A percentile compares a stretch with the other conserved stretches of the same genome.
Evolutionary conservation across 1,140 invertebrate genomes (phyloP).

Genomic region (Scaptomyza graminum): DNA sequence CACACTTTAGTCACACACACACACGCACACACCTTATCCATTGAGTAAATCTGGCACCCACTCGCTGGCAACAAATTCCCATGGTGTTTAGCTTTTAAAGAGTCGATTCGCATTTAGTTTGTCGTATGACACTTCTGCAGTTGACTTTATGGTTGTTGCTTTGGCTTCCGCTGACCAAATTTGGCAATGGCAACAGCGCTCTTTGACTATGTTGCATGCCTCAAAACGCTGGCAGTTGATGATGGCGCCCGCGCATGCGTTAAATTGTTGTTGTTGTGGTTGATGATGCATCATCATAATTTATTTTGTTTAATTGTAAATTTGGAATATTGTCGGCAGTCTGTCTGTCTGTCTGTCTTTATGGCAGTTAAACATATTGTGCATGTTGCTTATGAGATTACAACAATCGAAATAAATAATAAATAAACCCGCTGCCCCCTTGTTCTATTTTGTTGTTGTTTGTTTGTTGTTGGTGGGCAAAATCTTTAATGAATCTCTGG

Average conservation of each 20-base stretch:
- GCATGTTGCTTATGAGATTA: constrained; percentile 75
- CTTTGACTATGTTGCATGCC: constrained; percentile 25
- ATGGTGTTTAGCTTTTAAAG: constrained; percentile 47
- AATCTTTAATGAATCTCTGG: constrained; percentile 67
- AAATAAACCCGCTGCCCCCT: constrained; percentile 28
- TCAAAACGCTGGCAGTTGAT: constrained; percentile 61
- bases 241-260: constrained; percentile 80
- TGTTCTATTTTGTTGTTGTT: constrained; percentile 28
- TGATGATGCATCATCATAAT: constrained; percentile 65
- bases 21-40: constrained; percentile 55
- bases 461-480: constrained; percentile 40
- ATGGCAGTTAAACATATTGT: constrained; percentile 53
- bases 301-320: constrained; percentile 76
- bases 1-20: constrained; percentile 21
- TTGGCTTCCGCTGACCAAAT: constrained; percentile 73
- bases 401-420: constrained; percentile 75
- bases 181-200: constrained; percentile 56
- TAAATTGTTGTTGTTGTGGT: constrained; percentile 33
- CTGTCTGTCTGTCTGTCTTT: constrained; percentile 11
- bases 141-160: constrained; percentile 46
- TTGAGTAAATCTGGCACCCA: constrained; percentile 55
- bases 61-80: constrained; percentile 71
- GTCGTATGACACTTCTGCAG: constrained; percentile 70
- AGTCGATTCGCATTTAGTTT: constrained; percentile 34
- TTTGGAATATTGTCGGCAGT: constrained; percentile 37